A percentile compares a stretch with the other conserved stretches of the same genome.
Evolutionary conservation across 2,888 invertebrate genomes (phyloP).

Genomic region (Nemapogon koenigi): DNA sequence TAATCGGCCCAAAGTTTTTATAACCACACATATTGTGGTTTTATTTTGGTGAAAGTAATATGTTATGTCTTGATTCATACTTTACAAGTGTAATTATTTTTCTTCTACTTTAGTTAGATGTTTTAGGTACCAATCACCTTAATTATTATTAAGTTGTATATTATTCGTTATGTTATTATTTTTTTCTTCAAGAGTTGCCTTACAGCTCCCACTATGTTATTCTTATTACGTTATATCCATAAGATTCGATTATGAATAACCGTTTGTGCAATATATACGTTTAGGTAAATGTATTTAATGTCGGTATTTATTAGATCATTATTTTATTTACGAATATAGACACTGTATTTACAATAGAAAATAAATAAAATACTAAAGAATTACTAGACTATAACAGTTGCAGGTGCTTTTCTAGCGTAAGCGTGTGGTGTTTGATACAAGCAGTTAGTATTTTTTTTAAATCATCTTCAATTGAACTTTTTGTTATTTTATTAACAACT

Average conservation of each 20-base stretch:
- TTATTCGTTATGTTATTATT: neutral
- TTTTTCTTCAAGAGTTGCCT: neutral
- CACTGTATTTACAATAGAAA: too few relatives aligned
- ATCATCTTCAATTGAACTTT: too few relatives aligned
- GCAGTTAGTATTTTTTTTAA: conserved; percentile 55
- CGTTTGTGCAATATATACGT: too few relatives aligned
- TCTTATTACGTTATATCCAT: too few relatives aligned
- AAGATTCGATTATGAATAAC: too few relatives aligned
- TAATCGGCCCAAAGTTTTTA: conserved; percentile 39
- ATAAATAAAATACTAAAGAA: neutral
- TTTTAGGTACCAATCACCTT: conserved; percentile 1
- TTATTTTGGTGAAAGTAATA: conserved; percentile 20
- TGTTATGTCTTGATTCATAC: neutral
- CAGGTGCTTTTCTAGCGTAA: conserved; percentile 21
- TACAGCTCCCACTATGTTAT: neutral
- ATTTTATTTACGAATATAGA: too few relatives aligned
- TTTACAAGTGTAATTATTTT: neutral
- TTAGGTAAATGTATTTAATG: too few relatives aligned
- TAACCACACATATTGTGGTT: conserved; percentile 47
- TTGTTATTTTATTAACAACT: too few relatives aligned
- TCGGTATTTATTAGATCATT: too few relatives aligned
- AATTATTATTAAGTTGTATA: neutral
- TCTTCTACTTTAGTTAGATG: neutral
- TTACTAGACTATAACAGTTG: conserved; percentile 1
- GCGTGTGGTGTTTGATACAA: conserved; percentile 46